These are phyloP conservation scores for Petrolisthes manimaculis DNA, from an alignment of 2,888 invertebrate genomes.

Conservation along the genomic window DNA sequence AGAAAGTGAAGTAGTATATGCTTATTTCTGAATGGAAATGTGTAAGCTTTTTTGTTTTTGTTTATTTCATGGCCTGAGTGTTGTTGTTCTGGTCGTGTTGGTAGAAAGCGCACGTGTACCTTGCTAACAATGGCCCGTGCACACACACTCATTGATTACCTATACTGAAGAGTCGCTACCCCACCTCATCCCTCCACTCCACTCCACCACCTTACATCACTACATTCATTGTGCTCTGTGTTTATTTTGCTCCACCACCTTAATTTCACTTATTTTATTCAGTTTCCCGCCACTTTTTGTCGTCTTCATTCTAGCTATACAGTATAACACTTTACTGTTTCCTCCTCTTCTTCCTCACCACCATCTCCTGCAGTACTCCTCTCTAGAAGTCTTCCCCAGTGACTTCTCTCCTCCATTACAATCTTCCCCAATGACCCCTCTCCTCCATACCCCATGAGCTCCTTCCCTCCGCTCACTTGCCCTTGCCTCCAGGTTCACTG, in stretches of 20 bases:
- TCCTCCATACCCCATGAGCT: too few relatives aligned
- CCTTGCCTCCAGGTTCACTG: too few relatives aligned
- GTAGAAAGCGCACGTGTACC: slow-evolving; percentile 18
- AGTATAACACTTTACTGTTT: neutral
- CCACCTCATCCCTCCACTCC: neutral
- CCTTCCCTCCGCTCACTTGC: too few relatives aligned
- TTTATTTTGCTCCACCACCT: neutral
- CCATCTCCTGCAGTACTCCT: neutral
- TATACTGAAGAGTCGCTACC: slow-evolving; percentile 28
- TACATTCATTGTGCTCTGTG: neutral
- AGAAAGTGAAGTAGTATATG: too few relatives aligned
- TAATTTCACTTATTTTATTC: neutral
- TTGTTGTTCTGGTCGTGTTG: neutral
- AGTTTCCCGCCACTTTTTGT: neutral
- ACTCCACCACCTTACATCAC: neutral
- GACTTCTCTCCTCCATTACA: too few relatives aligned
- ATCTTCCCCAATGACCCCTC: too few relatives aligned
- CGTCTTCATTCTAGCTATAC: neutral
- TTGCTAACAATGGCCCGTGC: slow-evolving; percentile 24
- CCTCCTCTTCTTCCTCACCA: slow-evolving; percentile 3
- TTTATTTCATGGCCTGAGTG: neutral
- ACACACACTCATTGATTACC: slow-evolving; percentile 49
- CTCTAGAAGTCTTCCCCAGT: neutral
- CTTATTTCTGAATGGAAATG: too few relatives aligned
- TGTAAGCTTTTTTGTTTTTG: neutral